Evolutionary conservation across 2,113 vertebrate species (phyloP).

Genomic region (Aegithalos caudatus): DNA sequence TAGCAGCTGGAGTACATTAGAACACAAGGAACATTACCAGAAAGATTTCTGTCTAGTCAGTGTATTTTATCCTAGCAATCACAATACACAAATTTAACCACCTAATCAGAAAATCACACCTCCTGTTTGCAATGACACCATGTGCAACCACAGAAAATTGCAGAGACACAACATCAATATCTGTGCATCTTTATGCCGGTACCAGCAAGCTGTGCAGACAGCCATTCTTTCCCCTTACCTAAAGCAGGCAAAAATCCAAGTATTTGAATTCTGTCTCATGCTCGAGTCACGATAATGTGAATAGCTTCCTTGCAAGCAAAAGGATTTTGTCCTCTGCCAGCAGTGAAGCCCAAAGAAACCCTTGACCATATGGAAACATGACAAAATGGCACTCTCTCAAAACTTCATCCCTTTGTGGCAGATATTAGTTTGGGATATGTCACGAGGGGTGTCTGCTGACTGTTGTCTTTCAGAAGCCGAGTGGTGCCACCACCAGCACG

Average conservation of each 20-base stretch:
- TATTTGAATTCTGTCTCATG: not conserved
- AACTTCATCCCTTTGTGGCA: not conserved
- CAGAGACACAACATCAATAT: not conserved
- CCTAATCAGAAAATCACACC: conserved; percentile 7
- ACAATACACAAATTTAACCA: not conserved
- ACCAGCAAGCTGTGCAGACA: not conserved
- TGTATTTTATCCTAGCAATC: conserved; percentile 9
- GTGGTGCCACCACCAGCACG: not conserved
- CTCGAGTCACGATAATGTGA: not conserved
- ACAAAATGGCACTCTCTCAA: not conserved
- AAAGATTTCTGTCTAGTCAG: not conserved
- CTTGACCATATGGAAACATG: not conserved
- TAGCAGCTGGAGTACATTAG: conserved; percentile 43
- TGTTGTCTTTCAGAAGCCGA: not conserved
- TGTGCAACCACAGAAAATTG: not conserved
- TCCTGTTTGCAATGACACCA: not conserved
- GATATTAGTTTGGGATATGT: not conserved
- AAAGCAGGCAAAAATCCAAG: not conserved
- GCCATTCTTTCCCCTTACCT: not conserved
- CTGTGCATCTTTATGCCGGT: not conserved
- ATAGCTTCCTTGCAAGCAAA: not conserved
- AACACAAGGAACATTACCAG: not conserved
- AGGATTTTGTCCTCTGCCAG: not conserved
- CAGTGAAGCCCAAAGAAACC: not conserved
- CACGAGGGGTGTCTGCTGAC: not conserved